phyloP scores from a whole-genome alignment of 1,140 invertebrate species.

The Periplaneta americana region DNA sequence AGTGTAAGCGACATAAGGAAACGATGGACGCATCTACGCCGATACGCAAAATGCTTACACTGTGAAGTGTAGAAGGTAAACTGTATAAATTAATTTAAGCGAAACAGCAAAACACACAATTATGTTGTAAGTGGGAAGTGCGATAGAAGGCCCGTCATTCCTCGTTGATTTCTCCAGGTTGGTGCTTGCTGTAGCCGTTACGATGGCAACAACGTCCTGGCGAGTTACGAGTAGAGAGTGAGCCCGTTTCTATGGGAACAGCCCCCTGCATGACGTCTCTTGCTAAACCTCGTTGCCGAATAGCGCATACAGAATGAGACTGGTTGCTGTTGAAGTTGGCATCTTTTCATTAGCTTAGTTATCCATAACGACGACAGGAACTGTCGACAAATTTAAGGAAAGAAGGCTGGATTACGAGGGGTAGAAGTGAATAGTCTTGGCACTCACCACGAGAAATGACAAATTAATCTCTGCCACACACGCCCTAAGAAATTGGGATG shows the following conservation, averaged over 20 bases:
- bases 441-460: background rate
- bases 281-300: background rate
- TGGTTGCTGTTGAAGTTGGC: background rate
- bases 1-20: no score
- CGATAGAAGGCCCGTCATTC: no score
- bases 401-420: background rate
- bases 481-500: no score
- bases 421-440: background rate
- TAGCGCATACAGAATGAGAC: background rate
- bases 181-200: background rate
- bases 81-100: no score
- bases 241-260: background rate
- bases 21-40: no score
- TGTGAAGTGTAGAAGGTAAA: no score
- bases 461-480: background rate
- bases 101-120: no score
- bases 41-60: no score
- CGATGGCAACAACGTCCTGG: background rate
- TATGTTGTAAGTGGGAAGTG: no score
- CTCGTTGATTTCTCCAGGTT: background rate
- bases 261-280: background rate
- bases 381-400: background rate
- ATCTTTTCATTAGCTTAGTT: background rate
- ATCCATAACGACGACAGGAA: background rate
- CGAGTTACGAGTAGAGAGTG: no score